Evolutionary conservation across 2,797 vertebrate genomes (phyloP), one percentile per base, ranked within the genome.

Genomic region (Melanotaenia trifasciata): DNA sequence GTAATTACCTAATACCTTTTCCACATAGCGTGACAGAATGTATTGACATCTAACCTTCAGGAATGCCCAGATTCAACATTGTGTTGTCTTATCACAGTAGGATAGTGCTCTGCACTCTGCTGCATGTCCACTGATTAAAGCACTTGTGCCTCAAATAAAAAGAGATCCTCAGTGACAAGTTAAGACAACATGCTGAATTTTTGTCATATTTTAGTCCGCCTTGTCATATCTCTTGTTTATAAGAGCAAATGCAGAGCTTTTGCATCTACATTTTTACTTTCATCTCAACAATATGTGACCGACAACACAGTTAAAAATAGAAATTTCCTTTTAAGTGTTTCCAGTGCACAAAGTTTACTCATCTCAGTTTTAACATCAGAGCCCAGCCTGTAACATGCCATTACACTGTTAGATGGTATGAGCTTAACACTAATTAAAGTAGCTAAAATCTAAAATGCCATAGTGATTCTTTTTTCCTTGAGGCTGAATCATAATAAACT

Each of bases 371-470:
- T 7, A 32, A 38, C 47, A 76, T 64, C 40, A 72, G 58, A 63
- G 58, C 26, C 24, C 43, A 47, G 14, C 36, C 53, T 51, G 38
- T 22, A 30, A 12, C 65, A 22, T 63, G 47, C 56, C 33, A 64
- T 38, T 72, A 10, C 5, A 50, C 64, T n/a, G 43, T 63, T 63
- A 33, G 65, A 74, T 72, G 72, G 71, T 72, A 80, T 70, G 20
- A 61, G 36, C 54, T 57, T 53, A 68, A 40, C 53, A 18, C 28
- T 74, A 76, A 86, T 84, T 77, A 76, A 78, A 72, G 61, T 67
- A 50, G 69, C 36, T 84, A 77, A 87, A 81, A 79, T 78, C 65
- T 70, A 47, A 72, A 80, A 67, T 45, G 26, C 58, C 60, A 84
- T 72, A 72, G 58, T 74, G 33, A 45, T 43, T 64, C 2, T 47